Conservation (phyloP, 2,113 vertebrate genomes). For the Hydropotes inermis region DNA sequence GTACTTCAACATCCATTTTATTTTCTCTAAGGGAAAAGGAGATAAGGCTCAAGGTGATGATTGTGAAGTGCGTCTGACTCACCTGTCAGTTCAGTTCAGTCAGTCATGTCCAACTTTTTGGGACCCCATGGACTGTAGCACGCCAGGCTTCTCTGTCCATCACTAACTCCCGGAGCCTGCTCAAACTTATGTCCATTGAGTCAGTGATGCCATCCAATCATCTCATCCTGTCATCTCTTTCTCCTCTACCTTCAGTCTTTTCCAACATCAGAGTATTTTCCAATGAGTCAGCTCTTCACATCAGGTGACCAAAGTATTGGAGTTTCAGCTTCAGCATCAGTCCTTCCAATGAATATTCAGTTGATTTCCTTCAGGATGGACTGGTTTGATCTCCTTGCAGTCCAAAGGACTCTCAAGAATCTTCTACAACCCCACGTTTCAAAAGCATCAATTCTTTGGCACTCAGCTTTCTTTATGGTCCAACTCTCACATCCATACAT, state of each 20-base stretch:
- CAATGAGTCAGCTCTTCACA: fast-evolving
- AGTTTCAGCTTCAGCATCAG: not conserved
- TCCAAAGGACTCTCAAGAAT: not conserved
- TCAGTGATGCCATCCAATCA: not conserved
- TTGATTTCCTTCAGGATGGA: not conserved
- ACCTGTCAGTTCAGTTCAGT: not conserved
- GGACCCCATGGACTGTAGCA: not conserved
- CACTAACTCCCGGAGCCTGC: not conserved
- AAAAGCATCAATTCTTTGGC: not conserved
- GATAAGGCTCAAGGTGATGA: too few species aligned
- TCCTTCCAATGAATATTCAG: not conserved
- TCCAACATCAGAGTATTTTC: not conserved
- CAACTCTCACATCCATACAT: not conserved
- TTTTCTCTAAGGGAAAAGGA: not conserved
- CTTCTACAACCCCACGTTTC: not conserved
- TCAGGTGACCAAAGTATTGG: not conserved
- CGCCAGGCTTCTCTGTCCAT: not conserved
- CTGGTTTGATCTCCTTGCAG: not conserved
- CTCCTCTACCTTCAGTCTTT: not conserved
- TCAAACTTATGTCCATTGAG: not conserved
- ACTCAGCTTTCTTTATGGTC: not conserved
- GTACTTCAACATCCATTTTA: not conserved
- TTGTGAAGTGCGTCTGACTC: too few species aligned
- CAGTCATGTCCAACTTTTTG: not conserved
- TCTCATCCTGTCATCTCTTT: not conserved